Evolutionary conservation across 2,888 invertebrate species (phyloP), one percentile per base, ranked within the genome.

Genomic region (Dastarcus helophoroides): DNA sequence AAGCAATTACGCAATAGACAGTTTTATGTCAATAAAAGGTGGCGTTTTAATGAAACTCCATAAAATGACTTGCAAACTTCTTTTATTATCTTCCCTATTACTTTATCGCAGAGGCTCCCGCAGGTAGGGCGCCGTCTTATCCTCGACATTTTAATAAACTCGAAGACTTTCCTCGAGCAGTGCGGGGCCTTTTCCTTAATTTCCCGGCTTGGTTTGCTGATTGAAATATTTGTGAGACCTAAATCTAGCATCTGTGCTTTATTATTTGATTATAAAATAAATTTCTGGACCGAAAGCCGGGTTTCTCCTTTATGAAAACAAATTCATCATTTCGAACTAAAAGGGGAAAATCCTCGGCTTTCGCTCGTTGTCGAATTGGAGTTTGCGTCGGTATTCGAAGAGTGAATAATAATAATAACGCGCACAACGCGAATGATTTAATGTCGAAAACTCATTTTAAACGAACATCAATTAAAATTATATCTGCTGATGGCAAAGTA

Each of bases 31-130:
- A 24, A 29, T 30, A 31, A 34, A 31, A 34, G 30, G 29, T 26
- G 31, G 35, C 35, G 32, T 27, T 45, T 48, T 50, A 51, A 52
- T 51, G 52, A 52, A 52, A 52, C 46, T 46, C 49, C 49, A 50
- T 51, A 47, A 51, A 51, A 51, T 46, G 47, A 49, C 48, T 50
- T 51, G 50, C 48, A 48, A 53, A 53, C 50, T 52, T 51, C 51
- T 52, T 53, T 52, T 53, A 53, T 53, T 53, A 53, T 52, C 50
- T 47, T 41, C 42, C 50, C 52, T 53, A 50, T 51, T 47, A 50
- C 51, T 50, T 51, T 48, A 52, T 50, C 46, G 39, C 38, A 32
- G 35, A 35, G 35, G 38, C 40, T 34, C 41, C 38, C 41, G 38
- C 37, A 46, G 47, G 47, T 47, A 47, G 32, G 38, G 41, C 37